These are phyloP conservation scores for Rhopalosiphum maidis DNA, from an alignment of 1,140 invertebrate species.

Conservation along the genomic window DNA sequence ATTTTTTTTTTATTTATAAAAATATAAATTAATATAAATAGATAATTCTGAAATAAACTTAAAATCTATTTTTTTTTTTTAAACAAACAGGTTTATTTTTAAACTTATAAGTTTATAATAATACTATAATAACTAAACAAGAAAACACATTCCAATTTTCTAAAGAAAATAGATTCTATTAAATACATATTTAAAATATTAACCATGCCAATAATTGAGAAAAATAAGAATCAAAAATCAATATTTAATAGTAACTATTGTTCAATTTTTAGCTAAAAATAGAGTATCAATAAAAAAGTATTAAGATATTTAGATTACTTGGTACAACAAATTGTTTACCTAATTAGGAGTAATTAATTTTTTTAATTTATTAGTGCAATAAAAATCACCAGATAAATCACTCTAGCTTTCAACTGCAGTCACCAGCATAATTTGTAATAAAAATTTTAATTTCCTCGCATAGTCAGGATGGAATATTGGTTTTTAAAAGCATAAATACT, in stretches of 20 bases:
- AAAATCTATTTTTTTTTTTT: background rate
- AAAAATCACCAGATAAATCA: background rate
- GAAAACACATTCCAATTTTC: background rate
- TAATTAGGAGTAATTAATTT: background rate
- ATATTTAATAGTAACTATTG: background rate
- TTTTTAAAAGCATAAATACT: background rate
- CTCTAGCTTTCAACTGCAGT: background rate
- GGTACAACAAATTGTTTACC: too few relatives aligned
- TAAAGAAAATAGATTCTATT: background rate
- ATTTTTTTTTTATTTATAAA: background rate
- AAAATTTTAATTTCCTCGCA: background rate
- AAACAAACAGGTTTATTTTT: background rate
- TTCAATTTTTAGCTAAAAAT: background rate
- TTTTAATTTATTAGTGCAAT: background rate
- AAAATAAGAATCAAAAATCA: background rate
- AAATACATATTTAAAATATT: background rate
- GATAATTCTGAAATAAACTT: background rate
- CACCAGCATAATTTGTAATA: background rate
- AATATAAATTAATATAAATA: background rate
- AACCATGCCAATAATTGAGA: background rate
- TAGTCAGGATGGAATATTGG: background rate
- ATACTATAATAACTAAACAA: background rate
- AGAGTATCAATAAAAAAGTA: background rate
- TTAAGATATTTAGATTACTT: background rate
- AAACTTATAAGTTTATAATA: background rate